Base-by-base conservation (phyloP, 2,113 vertebrate genomes). In the Cebus imitator region DNA sequence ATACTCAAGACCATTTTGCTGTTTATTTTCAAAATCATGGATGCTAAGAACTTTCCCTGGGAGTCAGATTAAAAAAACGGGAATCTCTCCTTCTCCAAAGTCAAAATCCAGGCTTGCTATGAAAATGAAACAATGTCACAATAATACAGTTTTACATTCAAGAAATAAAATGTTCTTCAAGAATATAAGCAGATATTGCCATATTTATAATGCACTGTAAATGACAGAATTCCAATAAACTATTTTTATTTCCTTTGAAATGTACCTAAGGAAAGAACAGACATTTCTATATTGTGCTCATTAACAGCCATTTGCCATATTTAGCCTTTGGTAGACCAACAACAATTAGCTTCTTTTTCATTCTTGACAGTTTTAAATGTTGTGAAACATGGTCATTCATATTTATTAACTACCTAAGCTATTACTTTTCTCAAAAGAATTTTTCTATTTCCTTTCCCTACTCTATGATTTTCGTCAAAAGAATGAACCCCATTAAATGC, bases 401-500 rank as follows among this genome's bases (percentile, higher is more conserved):
- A 96, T 75, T 78, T 93, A 92, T 92, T 95, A 90, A 83, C 72
- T 90, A 88, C 30, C 35, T 85, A 61, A 86, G 27, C 82, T 78
- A 55, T 87, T 94, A 89, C 45, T 95, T 94, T 90, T 96, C 91
- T 82, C 55, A 37, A 85, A 96, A 93, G 10, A 83, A 57, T 32
- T 55, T 94, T 91, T 57, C 61, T 85, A 17, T 90, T 97, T 90
- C 73, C 32, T 25, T 94, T 94, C 43, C 52, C 61, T 85, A 45
- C 43, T 92, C 50, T 75, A 64, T 30, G 80, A 3, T 95, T 97
- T 90, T 97, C 72, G 84, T 37, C 0, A 82, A 97, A 95, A 97
- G 43, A 98, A 96, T 84, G 96, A 83, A 12, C 23, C 76, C 45
- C 32, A 94, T 97, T 97, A 96, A 93, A 90, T 88, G 81, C 32